These are phyloP conservation scores for Tupiocoris notatus DNA, from an alignment of 2,888 invertebrate species.

Conservation along the genomic window DNA sequence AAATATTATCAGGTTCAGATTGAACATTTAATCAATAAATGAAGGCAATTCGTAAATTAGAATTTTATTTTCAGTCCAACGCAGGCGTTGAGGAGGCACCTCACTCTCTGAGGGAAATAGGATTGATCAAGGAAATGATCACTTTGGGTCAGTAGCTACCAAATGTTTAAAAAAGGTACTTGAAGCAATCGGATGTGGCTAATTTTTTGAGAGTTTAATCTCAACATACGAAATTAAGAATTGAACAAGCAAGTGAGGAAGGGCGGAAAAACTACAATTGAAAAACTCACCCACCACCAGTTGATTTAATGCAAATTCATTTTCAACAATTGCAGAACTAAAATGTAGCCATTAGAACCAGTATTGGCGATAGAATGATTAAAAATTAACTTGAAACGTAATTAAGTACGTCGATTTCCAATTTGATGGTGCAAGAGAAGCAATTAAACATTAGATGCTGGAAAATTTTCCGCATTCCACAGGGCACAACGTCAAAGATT, in stretches of 20 bases:
- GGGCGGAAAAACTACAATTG: no score
- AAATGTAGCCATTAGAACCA: no score
- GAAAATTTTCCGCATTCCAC: conserved; percentile 52
- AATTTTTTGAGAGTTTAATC: no score
- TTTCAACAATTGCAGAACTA: no score
- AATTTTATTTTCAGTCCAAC: conserved; percentile 8
- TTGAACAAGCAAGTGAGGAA: no score
- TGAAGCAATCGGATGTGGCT: neutral
- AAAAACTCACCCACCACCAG: no score
- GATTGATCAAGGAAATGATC: conserved; percentile 62
- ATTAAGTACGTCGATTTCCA: no score
- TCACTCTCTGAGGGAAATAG: conserved; percentile 63
- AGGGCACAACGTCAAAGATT: conserved; percentile 67
- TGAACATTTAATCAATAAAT: neutral
- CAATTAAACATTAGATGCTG: neutral
- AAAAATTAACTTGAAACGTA: no score
- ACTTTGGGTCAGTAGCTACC: conserved; percentile 59
- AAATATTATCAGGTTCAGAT: neutral
- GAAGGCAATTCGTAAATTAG: neutral
- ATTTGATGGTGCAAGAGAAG: neutral
- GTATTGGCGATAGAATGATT: no score
- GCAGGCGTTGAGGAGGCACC: conserved; percentile 72
- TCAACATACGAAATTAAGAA: no score
- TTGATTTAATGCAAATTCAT: no score
- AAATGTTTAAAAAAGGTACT: neutral